These are phyloP conservation scores for Urocolius indicus DNA, from an alignment of 2,113 vertebrate genomes.

Conservation along the genomic window DNA sequence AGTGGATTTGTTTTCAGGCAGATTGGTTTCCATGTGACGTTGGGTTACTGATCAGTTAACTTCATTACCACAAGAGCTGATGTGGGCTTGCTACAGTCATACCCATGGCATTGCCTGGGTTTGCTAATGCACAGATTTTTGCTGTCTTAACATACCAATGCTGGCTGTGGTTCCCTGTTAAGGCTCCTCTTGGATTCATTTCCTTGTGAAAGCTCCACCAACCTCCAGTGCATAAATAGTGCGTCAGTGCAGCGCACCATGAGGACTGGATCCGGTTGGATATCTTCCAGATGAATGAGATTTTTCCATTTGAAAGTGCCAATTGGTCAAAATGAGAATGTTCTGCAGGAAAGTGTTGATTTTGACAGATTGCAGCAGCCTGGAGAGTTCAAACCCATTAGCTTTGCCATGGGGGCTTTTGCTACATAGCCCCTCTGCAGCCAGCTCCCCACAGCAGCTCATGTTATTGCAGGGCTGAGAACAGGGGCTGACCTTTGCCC, in stretches of 20 bases:
- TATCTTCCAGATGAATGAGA: background rate
- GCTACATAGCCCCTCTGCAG: rapidly evolving
- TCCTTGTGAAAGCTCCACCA: background rate
- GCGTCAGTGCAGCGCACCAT: rapidly evolving
- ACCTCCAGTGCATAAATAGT: background rate
- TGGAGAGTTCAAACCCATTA: background rate
- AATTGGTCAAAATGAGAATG: background rate
- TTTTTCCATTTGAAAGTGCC: background rate
- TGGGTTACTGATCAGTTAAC: background rate
- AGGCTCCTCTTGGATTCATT: background rate
- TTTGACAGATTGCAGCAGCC: background rate
- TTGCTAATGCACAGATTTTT: background rate
- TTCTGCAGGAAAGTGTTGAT: background rate
- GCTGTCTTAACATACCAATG: background rate
- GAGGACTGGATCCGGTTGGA: background rate
- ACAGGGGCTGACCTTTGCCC: background rate
- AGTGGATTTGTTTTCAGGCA: background rate
- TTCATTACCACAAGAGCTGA: background rate
- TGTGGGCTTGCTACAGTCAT: background rate
- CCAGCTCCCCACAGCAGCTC: background rate
- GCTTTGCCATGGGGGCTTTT: background rate
- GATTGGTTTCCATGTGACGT: background rate
- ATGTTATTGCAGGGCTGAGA: background rate
- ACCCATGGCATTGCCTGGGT: background rate
- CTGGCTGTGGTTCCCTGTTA: background rate